Conservation (phyloP, 2,797 vertebrate genomes). For the Sebastiscus tertius region DNA sequence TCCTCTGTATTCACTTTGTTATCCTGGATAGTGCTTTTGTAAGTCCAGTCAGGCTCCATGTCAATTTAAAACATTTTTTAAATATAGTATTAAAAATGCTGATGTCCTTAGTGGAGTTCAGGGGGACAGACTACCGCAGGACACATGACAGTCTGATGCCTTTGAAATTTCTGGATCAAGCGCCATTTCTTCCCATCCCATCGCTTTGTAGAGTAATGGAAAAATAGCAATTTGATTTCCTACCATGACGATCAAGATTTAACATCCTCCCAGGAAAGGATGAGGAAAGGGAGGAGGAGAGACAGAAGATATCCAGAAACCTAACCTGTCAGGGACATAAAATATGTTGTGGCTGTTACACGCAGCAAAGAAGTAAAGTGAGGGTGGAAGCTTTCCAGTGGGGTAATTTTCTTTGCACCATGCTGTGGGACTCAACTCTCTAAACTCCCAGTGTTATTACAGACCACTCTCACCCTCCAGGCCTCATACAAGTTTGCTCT, state of each 20-base stretch:
- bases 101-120: conserved; percentile 31
- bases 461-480: conserved; percentile 40
- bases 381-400: conserved; percentile 30
- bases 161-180: conserved; percentile 47
- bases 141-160: not conserved
- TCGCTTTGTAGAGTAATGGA: conserved; percentile 45
- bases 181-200: conserved; percentile 25
- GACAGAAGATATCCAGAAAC: conserved; percentile 54
- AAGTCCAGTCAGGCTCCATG: conserved; percentile 45
- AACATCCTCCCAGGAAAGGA: conserved; percentile 38
- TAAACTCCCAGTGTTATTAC: conserved; percentile 65
- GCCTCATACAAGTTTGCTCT: conserved; percentile 42
- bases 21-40: conserved; percentile 33
- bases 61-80: conserved; percentile 33
- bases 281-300: conserved; percentile 19
- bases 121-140: not conserved
- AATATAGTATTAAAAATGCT: conserved; percentile 15
- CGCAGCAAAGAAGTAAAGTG: conserved; percentile 36
- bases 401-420: conserved; percentile 49
- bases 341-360: conserved; percentile 50
- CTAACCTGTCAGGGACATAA: conserved; percentile 53
- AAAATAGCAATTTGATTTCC: conserved; percentile 49
- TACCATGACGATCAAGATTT: conserved; percentile 44
- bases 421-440: conserved; percentile 43
- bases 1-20: conserved; percentile 59